Evolutionary conservation across 2,797 vertebrate species (phyloP), one percentile per base, ranked within the genome.

Genomic region (Mus minutoides): DNA sequence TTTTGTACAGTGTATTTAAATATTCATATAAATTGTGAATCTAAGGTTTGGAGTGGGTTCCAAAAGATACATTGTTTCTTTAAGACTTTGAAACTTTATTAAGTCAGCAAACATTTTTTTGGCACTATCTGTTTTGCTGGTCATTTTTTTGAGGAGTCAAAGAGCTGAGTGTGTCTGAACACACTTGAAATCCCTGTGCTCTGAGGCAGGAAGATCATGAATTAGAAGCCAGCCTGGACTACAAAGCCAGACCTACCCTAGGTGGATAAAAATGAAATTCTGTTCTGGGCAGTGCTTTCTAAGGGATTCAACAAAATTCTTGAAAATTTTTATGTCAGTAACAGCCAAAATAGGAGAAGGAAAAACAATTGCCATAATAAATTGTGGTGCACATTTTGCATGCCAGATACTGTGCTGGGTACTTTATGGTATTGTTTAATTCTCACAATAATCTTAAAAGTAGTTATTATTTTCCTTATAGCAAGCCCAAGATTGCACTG

Each of bases 391-490:
- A 46, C 24, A 52, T 71, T 88, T 89, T 91, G 2, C 49, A 12
- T 90, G 46, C 17, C 71, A 87, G 6, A 37, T 14, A 22, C 12
- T 75, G 6, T 93, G 46, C n/a, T 75, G 22, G 37, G 22, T 94
- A 58, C 67, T 93, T 80, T 79, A 17, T 83, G 75, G 40, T 58
- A 52, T 60, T 67, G 24, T 92, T 75, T 86, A 88, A 56, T 96
- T 76, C 24, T 93, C 80, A 71, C 6, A 73, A 0, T 94, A 78
- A 67, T 80, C 1, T 58, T 58, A 79, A 75, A 94, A 29, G 34
- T 43, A 90, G 69, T 12, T 96, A 80, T 40, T 73, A 10, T 86
- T 95, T 96, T 96, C n/a, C 67, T 60, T 80, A 46, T 43, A 46
- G 12, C 79, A 84, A 91, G 82, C 19, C 34, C 13, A 62, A 78